phyloP scores from a whole-genome alignment of 2,888 invertebrate species.

The Aspidapion aeneum region DNA sequence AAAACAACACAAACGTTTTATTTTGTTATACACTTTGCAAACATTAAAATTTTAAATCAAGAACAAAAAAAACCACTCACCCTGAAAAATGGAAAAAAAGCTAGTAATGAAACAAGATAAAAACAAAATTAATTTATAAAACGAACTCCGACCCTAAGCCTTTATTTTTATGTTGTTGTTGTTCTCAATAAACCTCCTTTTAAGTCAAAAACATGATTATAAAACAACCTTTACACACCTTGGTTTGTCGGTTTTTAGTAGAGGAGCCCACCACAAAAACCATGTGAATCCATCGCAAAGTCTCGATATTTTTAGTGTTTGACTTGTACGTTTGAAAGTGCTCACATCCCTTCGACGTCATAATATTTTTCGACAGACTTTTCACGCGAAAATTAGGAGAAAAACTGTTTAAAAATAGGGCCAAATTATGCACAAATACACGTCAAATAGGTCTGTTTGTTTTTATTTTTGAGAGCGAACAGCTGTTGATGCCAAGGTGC shows the following conservation, averaged over 20 bases:
- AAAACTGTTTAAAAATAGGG: background rate
- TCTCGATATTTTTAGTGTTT: constrained; percentile 59
- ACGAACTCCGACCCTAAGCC: too few species aligned
- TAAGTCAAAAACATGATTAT: too few species aligned
- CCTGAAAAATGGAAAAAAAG: too few species aligned
- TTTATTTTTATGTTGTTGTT: too few species aligned
- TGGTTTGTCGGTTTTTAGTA: constrained; percentile 74
- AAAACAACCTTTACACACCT: too few species aligned
- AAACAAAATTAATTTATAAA: background rate
- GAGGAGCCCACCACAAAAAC: constrained; percentile 83
- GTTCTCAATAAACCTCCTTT: too few species aligned
- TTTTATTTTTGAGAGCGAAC: background rate
- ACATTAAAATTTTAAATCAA: background rate
- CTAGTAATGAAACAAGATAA: background rate
- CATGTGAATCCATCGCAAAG: constrained; percentile 68
- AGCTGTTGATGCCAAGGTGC: too few species aligned
- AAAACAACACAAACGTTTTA: constrained; percentile 58
- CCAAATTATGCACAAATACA: background rate
- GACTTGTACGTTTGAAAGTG: constrained; percentile 79
- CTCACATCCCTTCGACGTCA: constrained; percentile 59
- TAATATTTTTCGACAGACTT: constrained; percentile 10
- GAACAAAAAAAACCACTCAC: too few species aligned
- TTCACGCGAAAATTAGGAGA: background rate
- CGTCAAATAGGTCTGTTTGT: background rate
- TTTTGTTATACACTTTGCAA: background rate